Evolutionary conservation across 2,888 invertebrate genomes (phyloP).

Genomic region (Beris chalybata): DNA sequence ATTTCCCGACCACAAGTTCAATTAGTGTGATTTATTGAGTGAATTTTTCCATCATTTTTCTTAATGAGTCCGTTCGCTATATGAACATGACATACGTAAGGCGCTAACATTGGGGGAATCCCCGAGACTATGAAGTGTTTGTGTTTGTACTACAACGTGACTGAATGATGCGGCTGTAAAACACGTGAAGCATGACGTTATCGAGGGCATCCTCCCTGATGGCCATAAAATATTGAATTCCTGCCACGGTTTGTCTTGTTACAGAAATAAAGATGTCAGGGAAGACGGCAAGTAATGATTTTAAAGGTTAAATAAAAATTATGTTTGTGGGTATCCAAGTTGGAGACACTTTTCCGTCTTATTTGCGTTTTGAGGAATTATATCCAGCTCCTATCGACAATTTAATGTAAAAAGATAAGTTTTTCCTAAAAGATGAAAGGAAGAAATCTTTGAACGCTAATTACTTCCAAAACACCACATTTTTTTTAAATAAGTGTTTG

Average conservation of each 20-base stretch:
- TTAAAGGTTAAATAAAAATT: slow-evolving; percentile 36
- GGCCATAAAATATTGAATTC: slow-evolving; percentile 35
- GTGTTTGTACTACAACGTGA: background rate
- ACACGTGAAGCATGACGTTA: slow-evolving; percentile 20
- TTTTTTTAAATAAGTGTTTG: background rate
- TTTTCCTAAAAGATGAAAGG: background rate
- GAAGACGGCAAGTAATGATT: slow-evolving; percentile 35
- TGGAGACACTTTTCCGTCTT: background rate
- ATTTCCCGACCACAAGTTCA: slow-evolving; percentile 28
- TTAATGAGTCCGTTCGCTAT: slow-evolving; percentile 35
- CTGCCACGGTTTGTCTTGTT: slow-evolving; percentile 32
- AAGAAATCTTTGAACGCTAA: background rate
- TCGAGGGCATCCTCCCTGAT: slow-evolving; percentile 7
- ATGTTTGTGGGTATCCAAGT: slow-evolving; percentile 18
- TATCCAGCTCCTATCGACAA: background rate
- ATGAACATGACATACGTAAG: slow-evolving; percentile 23
- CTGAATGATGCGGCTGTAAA: slow-evolving; percentile 21
- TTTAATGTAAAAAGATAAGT: background rate
- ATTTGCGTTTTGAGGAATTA: slow-evolving; percentile 12
- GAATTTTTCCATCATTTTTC: slow-evolving; percentile 39
- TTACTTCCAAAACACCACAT: background rate
- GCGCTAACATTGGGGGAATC: slow-evolving; percentile 14
- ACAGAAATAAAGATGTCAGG: slow-evolving; percentile 37
- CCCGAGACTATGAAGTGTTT: background rate
- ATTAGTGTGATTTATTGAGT: slow-evolving; percentile 39